Percentiles rank a stretch among this genome's conserved stretches.
These are phyloP conservation scores for Sceliomorpha sp. DNA, from an alignment of 2,888 invertebrate species.

Conservation along the genomic window DNA sequence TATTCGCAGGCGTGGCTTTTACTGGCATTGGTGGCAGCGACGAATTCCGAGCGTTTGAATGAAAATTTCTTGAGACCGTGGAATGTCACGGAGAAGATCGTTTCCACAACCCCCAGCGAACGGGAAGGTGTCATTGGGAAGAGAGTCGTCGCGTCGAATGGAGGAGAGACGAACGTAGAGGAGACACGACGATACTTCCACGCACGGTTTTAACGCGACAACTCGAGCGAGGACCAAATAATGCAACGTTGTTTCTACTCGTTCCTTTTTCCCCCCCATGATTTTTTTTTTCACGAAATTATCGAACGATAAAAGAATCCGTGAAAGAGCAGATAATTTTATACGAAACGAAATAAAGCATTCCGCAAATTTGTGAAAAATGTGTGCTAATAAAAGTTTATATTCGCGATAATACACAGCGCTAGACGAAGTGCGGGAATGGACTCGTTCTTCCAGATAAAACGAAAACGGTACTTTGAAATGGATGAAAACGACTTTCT, in stretches of 20 bases:
- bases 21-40: conserved; percentile 66
- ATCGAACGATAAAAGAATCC: no score
- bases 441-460: conserved; percentile 10
- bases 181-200: conserved; percentile 9
- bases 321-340: no score
- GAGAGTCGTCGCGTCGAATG: conserved; percentile 18
- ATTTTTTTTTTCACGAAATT: no score
- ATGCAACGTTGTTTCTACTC: conserved; percentile 6
- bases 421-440: neutral
- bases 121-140: conserved; percentile 37
- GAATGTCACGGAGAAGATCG: conserved; percentile 61
- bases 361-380: no score
- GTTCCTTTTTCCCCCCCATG: conserved; percentile 10
- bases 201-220: no score
- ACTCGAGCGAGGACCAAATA: conserved; percentile 22
- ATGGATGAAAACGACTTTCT: conserved; percentile 2
- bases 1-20: conserved; percentile 72
- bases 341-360: no score
- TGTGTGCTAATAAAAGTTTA: no score
- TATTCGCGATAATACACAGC: no score
- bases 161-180: conserved; percentile 15
- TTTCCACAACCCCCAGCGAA: conserved; percentile 28
- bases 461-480: no score
- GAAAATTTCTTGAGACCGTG: conserved; percentile 78
- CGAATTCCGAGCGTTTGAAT: conserved; percentile 79